Evolutionary conservation across 2,113 vertebrate genomes (phyloP).

Genomic region (Eidolon helvum): DNA sequence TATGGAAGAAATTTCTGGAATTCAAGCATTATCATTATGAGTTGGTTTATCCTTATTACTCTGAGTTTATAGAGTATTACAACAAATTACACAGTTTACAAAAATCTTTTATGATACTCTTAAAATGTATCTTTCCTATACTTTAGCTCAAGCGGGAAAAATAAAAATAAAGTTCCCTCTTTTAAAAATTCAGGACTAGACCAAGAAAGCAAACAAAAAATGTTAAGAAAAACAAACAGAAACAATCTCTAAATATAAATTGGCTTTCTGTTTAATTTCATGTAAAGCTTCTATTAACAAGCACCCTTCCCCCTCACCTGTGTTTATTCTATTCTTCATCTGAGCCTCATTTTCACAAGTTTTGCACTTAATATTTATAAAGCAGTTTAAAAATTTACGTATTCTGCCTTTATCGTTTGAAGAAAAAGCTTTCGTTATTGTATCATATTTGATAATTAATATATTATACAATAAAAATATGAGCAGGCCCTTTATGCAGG

Average conservation of each 20-base stretch:
- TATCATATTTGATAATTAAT: not conserved
- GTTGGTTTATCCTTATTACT: slow-evolving; percentile 29
- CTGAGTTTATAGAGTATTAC: not conserved
- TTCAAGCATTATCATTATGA: not conserved
- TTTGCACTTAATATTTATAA: not conserved
- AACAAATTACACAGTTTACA: slow-evolving; percentile 4
- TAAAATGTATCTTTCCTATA: not conserved
- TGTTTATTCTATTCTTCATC: not conserved
- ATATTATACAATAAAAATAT: not conserved
- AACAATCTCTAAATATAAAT: not conserved
- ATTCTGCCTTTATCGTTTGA: not conserved
- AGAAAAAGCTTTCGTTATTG: not conserved
- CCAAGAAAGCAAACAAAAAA: not conserved
- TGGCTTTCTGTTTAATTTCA: not conserved
- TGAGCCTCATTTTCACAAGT: not conserved
- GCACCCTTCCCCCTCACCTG: not conserved
- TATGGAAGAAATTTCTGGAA: not conserved
- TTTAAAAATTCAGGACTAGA: not conserved
- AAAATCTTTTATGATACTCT: not conserved
- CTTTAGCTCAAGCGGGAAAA: slow-evolving; percentile 40
- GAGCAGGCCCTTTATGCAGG: not conserved
- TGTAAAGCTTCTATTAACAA: not conserved
- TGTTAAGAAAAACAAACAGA: not conserved
- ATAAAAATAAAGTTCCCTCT: not conserved
- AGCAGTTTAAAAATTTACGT: not conserved